These are phyloP conservation scores for Clusia tigrina DNA, from an alignment of 2,888 invertebrate genomes.

Conservation along the genomic window DNA sequence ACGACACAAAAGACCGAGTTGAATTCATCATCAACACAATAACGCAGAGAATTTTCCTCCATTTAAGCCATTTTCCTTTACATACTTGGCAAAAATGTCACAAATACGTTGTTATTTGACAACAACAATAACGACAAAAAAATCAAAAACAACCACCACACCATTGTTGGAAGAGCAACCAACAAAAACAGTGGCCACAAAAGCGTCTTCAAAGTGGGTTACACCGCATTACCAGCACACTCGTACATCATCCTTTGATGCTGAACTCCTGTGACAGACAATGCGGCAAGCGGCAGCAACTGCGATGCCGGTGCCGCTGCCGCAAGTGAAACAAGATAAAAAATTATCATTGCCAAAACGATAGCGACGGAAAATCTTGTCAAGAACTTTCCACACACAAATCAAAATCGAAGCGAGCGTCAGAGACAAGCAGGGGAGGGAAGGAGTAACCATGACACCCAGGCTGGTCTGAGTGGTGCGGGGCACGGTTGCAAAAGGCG, in stretches of 20 bases:
- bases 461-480: no score
- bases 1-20: not conserved
- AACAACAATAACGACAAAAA: no score
- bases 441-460: no score
- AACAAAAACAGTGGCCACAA: no score
- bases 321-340: not conserved
- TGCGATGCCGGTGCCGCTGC: no score
- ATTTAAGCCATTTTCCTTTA: not conserved
- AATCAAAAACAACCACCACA: no score
- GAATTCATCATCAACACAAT: not conserved
- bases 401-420: not conserved
- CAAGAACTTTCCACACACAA: not conserved
- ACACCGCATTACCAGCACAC: no score
- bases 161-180: no score
- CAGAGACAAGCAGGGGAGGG: not conserved
- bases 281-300: no score
- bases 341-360: not conserved
- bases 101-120: conserved; percentile 2
- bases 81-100: not conserved
- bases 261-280: conserved; percentile 5
- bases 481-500: no score
- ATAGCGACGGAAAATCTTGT: not conserved
- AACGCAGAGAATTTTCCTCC: not conserved
- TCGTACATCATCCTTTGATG: conserved; percentile 2
- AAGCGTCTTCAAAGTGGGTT: not conserved